These are phyloP conservation scores for Mergus octosetaceus DNA, from an alignment of 2,797 vertebrate genomes.

Conservation along the genomic window DNA sequence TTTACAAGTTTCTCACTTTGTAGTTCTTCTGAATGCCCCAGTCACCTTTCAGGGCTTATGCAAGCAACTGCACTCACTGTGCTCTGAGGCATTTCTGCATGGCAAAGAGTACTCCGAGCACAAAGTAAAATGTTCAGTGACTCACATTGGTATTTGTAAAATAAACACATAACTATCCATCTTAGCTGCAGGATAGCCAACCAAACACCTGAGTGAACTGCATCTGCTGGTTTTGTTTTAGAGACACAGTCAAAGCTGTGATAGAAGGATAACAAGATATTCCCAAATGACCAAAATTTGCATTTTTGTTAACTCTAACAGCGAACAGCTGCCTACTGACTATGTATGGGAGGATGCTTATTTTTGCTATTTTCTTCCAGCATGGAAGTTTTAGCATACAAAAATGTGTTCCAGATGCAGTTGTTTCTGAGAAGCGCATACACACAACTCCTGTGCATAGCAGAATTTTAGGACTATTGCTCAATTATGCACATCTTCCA, in stretches of 20 bases:
- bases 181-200: background rate
- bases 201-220: background rate
- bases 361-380: background rate
- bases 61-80: background rate
- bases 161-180: background rate
- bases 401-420: background rate
- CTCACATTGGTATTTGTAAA: background rate
- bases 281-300: background rate
- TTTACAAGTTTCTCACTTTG: background rate
- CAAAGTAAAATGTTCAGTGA: background rate
- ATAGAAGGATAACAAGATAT: background rate
- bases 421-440: background rate
- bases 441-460: background rate
- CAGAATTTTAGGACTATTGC: background rate
- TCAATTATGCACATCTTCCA: background rate
- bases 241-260: background rate
- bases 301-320: background rate
- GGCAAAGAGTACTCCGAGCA: background rate
- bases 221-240: background rate
- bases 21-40: background rate
- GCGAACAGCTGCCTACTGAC: background rate
- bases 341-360: fast-evolving
- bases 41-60: background rate
- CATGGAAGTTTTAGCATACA: background rate
- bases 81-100: background rate